A percentile compares a stretch with the other conserved stretches of the same genome.
Evolutionary conservation across 2,113 vertebrate species (phyloP).

Genomic region (Muntiacus reevesi): DNA sequence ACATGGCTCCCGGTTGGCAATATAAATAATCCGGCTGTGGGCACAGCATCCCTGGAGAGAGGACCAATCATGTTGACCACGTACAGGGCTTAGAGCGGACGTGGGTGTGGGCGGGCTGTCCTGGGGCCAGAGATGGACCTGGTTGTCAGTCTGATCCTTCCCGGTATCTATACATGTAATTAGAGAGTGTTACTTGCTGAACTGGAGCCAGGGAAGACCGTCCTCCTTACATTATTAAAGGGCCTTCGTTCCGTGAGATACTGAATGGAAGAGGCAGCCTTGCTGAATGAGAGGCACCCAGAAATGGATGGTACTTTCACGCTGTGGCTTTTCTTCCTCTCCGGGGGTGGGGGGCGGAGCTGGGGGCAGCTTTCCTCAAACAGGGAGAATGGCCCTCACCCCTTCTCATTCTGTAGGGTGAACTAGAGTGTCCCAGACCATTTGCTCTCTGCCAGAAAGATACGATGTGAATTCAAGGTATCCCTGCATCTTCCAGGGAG

Average conservation of each 20-base stretch:
- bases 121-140: not conserved
- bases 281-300: rapidly evolving
- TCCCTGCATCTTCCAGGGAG: not conserved
- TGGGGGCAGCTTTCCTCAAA: not conserved
- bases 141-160: not conserved
- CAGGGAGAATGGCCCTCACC: not conserved
- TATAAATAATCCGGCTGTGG: not conserved
- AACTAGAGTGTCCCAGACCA: not conserved
- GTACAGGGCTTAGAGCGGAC: not conserved
- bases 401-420: not conserved
- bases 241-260: not conserved
- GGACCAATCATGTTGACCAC: not conserved
- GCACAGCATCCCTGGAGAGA: not conserved
- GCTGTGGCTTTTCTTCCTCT: not conserved
- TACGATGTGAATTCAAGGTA: not conserved
- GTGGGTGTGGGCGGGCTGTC: not conserved
- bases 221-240: not conserved
- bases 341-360: rapidly evolving
- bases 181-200: not conserved
- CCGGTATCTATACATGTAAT: not conserved
- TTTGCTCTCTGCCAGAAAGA: not conserved
- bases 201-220: not conserved
- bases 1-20: not conserved
- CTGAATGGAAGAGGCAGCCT: not conserved
- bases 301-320: not conserved